These are phyloP conservation scores for Acipenser transmontanus DNA, from an alignment of 2,797 vertebrate species.

Conservation along the genomic window DNA sequence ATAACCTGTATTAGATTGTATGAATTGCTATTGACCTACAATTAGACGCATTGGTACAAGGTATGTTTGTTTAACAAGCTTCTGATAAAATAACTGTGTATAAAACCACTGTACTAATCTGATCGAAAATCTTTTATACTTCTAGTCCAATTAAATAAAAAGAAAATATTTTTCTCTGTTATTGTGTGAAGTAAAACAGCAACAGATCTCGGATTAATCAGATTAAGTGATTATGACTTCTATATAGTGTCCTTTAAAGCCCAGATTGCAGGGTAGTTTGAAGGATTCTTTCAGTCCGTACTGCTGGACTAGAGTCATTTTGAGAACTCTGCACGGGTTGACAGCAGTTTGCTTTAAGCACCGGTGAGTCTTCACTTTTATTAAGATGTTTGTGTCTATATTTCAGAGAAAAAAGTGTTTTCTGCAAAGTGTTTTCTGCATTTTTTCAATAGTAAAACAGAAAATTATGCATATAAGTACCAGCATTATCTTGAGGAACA, in stretches of 20 bases:
- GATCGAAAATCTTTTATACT: neutral
- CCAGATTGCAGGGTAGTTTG: slow-evolving; percentile 44
- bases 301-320: neutral
- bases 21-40: slow-evolving; percentile 29
- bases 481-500: too few species aligned
- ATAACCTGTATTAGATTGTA: slow-evolving; percentile 31
- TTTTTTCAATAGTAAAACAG: too few species aligned
- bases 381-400: neutral
- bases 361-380: slow-evolving; percentile 37
- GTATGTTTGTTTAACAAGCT: too few species aligned
- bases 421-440: too few species aligned
- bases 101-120: too few species aligned
- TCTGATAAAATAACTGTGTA: too few species aligned
- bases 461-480: too few species aligned
- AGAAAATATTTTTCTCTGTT: too few species aligned
- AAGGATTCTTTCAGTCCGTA: slow-evolving; percentile 37
- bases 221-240: slow-evolving; percentile 67
- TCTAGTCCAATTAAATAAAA: neutral
- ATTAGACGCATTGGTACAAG: too few species aligned
- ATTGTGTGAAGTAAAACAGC: slow-evolving; percentile 14
- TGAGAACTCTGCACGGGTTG: slow-evolving; percentile 32
- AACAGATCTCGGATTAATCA: slow-evolving; percentile 54
- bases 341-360: slow-evolving; percentile 40
- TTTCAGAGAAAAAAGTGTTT: neutral
- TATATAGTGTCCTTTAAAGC: slow-evolving; percentile 67